Evolutionary conservation across 2,113 vertebrate genomes (phyloP), one percentile per base, ranked within the genome.

Genomic region (Podilymbus podiceps): DNA sequence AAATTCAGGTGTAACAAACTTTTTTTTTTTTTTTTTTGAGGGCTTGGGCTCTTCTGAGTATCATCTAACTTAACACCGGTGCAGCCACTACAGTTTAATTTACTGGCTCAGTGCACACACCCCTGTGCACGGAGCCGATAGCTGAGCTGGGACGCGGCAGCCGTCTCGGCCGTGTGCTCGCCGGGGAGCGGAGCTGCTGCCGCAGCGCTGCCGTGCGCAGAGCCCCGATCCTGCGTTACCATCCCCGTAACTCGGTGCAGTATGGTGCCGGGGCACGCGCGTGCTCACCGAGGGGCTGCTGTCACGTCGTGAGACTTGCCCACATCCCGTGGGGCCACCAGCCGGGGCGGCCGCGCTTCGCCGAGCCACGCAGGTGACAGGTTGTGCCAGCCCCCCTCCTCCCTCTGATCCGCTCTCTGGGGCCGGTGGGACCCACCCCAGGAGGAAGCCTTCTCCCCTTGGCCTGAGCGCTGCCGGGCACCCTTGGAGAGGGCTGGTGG

Each of bases 71-170:
- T 30, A 50, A 15, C 52, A 53, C n/a, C 23, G 89, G 89, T 72
- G 92, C 74, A 87, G 76, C 33, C 72, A 27, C 72, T 31, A 16
- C 60, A n/a, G 14, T 95, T 95, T 89, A 96, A 97, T 97, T 97
- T 97, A 25, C 47, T 88, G 97, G 88, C 88, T 95, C 50, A 92
- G 88, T 56, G 92, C 92, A 56, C 90, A 76, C 18, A 14, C 22
- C 46, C 79, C 2, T 3, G 25, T 44, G 91, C 84, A 27, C 2
- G 52, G 50, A 85, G 74, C 49, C 4, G 23, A 67, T 9, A 22
- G 53, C 10, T 50, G 79, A 85, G 2, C 16, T 12, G 75, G 89
- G 56, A 49, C 10, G 1, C 7, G 40, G 9, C 13, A 16, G 64
- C 40, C 19, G 3, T 5, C 50, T 7, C 67, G 42, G 94, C 83